Evolutionary conservation across 1,140 invertebrate genomes (phyloP), one percentile per base, ranked within the genome.

Genomic region (Grapholita molesta): DNA sequence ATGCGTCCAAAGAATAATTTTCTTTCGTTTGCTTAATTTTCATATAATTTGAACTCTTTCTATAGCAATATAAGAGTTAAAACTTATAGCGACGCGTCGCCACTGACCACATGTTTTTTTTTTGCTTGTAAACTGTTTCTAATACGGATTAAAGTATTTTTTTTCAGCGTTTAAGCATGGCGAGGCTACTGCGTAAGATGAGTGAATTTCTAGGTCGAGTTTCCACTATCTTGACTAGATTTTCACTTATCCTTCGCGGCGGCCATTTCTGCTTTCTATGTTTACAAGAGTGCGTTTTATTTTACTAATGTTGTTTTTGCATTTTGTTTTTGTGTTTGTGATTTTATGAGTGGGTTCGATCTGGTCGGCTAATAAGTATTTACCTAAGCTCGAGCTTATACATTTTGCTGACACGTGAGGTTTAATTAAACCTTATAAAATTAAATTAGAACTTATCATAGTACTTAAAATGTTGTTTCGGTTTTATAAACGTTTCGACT

Each of bases 161-260:
- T 77, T 87, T 89, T 77, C 82, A 84, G 83, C 75, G 38, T 64
- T 71, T 52, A 66, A 67, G 85, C 82, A 87, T 88, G 82, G 61
- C 30, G 32, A 57, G 74, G 68, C 73, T 64, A 61, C 74, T 83
- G 73, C 84, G 78, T 77, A 84, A 11, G 92, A 82, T 93, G 84
- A 75, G 85, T 89, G 90, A 79, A 80, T 84, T 57, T 92, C 84
- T 92, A 90, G 89, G 86, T 78, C 90, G 88, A 90, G 89, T 92
- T 67, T 66, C 61, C 24, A 71, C 66, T 69, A 72, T 84, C 92
- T 91, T 93, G 93, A 93, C 93, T 93, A 93, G 93, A 93, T 93
- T 92, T 91, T 92, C 92, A 93, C 92, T 93, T 92, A 92, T 93
- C 92, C 91, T 91, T 77, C 76, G 84, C 78, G 80, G 70, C 61